phyloP scores from a whole-genome alignment of 2,113 vertebrate genomes.

The Crotalus helleri region DNA sequence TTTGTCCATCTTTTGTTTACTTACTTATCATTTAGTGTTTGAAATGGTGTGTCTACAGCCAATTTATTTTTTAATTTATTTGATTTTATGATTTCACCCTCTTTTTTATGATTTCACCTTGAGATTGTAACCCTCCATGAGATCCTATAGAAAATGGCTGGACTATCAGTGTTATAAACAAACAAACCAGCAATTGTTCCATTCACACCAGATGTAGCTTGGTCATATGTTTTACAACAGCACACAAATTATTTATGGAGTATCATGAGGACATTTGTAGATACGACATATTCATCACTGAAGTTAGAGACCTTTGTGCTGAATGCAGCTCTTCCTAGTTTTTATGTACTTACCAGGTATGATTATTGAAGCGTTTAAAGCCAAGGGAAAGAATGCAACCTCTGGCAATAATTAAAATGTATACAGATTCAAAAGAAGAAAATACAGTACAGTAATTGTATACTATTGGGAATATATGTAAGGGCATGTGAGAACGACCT shows the following conservation, averaged over 20 bases:
- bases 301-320: not conserved
- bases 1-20: not conserved
- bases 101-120: not conserved
- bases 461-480: not conserved
- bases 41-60: not conserved
- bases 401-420: not conserved
- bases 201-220: not conserved
- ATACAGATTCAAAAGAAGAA: not conserved
- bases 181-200: not conserved
- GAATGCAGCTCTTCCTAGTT: not conserved
- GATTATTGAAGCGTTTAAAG: not conserved
- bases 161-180: not conserved
- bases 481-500: not conserved
- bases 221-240: not conserved
- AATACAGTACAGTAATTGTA: not conserved
- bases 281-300: not conserved
- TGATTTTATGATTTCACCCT: not conserved
- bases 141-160: not conserved
- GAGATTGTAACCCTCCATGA: not conserved
- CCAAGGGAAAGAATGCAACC: not conserved
- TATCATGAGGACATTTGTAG: not conserved
- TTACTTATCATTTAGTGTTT: not conserved
- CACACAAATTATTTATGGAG: not conserved
- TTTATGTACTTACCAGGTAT: not conserved
- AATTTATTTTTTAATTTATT: not conserved